Conservation (phyloP, 2,797 vertebrate species). For the Bovichtus variegatus region DNA sequence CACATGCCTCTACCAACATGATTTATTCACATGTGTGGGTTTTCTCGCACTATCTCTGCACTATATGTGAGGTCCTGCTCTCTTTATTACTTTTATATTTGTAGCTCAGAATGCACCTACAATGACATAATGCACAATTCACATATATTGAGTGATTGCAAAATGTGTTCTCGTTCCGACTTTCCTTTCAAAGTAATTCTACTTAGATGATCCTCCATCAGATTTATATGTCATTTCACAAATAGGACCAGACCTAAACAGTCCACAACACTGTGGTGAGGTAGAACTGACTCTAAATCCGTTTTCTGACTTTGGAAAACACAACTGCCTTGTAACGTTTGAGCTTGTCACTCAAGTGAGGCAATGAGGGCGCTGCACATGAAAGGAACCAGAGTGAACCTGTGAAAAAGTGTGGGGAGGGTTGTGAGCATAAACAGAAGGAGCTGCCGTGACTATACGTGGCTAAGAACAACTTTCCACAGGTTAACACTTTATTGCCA, state of each 20-base stretch:
- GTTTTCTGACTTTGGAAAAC: neutral
- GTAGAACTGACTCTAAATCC: neutral
- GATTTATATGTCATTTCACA: neutral
- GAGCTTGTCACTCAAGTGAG: neutral
- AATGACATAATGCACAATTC: neutral
- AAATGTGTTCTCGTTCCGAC: neutral
- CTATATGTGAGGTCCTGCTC: neutral
- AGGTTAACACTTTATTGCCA: neutral
- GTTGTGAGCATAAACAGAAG: neutral
- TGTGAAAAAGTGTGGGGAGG: neutral
- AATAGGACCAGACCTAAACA: neutral
- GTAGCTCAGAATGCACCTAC: neutral
- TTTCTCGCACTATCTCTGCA: constrained; percentile 23
- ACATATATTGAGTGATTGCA: neutral
- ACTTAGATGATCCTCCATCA: neutral
- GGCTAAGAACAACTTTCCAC: neutral
- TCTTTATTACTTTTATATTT: constrained; percentile 2
- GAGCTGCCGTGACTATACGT: neutral
- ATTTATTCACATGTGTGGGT: constrained; percentile 54
- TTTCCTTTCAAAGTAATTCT: neutral
- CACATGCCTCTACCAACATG: constrained; percentile 62
- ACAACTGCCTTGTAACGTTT: neutral
- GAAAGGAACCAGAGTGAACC: neutral
- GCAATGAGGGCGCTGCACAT: neutral
- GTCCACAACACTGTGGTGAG: neutral